Evolutionary conservation across 2,113 vertebrate species (phyloP), one percentile per base, ranked within the genome.

Genomic region (Oxyura jamaicensis): DNA sequence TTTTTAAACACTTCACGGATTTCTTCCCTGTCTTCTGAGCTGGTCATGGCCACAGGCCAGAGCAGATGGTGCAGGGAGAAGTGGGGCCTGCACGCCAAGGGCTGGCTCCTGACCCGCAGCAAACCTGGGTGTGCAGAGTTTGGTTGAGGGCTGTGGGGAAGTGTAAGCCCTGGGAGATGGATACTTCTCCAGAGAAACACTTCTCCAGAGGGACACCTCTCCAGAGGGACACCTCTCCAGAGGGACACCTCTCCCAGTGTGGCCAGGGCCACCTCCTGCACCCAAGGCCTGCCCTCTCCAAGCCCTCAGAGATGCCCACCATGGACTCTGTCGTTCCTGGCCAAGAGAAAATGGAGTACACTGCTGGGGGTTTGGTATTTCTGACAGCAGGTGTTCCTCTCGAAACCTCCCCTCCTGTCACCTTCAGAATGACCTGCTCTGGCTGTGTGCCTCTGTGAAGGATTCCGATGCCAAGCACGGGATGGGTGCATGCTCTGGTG

Each of bases 81-180:
- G 46, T 22, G 28, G n/a, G 44, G 19, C 50, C 28, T 83, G 39
- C 0, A 0, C 23, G 46, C n/a, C 58, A 25, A 25, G 29, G 58
- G 50, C 13, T 29, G 28, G 58, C 77, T 41, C 78, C 79, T 55
- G 58, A 8, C 2, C 26, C 33, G 52, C 71, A 8, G 22, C 75
- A 69, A 44, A 22, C 42, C 53, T 80, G 63, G 42, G 7, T 20
- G 29, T 8, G 11, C 25, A 15, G 3, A 42, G 11, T 65, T 77
- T 72, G 1, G 53, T 31, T 5, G 25, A 50, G 7, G 58, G 20
- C 46, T 44, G n/a, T 14, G 29, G n/a, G 56, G 0, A 6, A 22
- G 62, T 0, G 1, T 31, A 18, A 79, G 76, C n/a, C 13, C 59
- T n/a, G 71, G 67, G 53, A 52, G 50, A 52, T 26, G 10, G 36